Percentiles rank a stretch among this genome's conserved stretches.
Evolutionary conservation across 2,888 invertebrate genomes (phyloP).

Genomic region (Pherbina coryleti): DNA sequence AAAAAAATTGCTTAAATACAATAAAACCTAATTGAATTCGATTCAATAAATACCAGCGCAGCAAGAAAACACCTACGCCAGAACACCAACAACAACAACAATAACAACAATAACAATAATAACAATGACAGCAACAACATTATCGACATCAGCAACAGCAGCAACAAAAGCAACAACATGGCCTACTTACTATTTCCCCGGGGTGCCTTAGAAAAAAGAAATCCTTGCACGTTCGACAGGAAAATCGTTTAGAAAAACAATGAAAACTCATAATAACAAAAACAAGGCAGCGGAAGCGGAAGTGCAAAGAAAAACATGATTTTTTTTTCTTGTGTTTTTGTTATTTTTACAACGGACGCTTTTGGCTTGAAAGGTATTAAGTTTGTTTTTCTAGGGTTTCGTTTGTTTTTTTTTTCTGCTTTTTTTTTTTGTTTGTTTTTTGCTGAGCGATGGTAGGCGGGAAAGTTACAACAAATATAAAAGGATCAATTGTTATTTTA

Average conservation of each 20-base stretch:
- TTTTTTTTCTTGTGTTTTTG: too few relatives aligned
- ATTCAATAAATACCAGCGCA: neutral
- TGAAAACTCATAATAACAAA: neutral
- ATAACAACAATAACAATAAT: neutral
- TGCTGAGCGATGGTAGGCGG: neutral
- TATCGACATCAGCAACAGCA: neutral
- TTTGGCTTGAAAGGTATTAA: neutral
- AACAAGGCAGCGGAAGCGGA: neutral
- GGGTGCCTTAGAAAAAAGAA: neutral
- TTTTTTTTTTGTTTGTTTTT: neutral
- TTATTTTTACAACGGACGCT: neutral
- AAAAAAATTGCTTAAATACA: neutral
- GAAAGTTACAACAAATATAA: neutral
- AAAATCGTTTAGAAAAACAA: neutral
- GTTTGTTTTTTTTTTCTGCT: neutral
- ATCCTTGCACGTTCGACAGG: neutral
- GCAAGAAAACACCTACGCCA: neutral
- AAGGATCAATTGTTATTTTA: conserved; percentile 30
- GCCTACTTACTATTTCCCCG: neutral
- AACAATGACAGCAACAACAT: neutral
- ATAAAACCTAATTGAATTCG: conserved; percentile 10
- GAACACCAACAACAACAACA: neutral
- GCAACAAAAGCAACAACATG: neutral
- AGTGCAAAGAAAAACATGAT: neutral
- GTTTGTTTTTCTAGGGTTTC: neutral